These are phyloP conservation scores for Balaenoptera acutorostrata DNA, from an alignment of 2,113 vertebrate species.

Conservation along the genomic window DNA sequence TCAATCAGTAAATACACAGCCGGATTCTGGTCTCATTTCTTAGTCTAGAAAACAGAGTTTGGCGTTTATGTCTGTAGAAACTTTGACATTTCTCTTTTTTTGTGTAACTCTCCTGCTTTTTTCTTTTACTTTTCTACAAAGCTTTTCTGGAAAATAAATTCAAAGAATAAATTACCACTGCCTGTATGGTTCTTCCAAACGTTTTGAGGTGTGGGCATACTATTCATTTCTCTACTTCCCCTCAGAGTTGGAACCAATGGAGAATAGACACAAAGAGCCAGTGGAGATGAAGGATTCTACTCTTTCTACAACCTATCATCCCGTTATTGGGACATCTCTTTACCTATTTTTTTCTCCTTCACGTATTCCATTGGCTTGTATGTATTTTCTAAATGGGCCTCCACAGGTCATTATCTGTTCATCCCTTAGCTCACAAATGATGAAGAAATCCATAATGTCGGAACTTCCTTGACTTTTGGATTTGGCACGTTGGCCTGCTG, in stretches of 20 bases:
- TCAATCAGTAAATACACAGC: background rate
- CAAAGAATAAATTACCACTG: background rate
- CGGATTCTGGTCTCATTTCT: background rate
- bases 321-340: background rate
- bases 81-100: background rate
- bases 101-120: background rate
- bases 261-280: background rate
- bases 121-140: background rate
- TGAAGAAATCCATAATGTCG: constrained; percentile 86
- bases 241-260: background rate
- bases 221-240: background rate
- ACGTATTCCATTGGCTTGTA: background rate
- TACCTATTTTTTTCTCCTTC: background rate
- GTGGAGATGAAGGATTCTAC: background rate
- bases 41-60: background rate
- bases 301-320: background rate
- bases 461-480: constrained; percentile 87
- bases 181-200: background rate
- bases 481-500: constrained; percentile 91
- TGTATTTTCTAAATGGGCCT: background rate
- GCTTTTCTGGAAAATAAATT: constrained; percentile 32
- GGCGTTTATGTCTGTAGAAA: background rate
- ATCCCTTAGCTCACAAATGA: constrained; percentile 83
- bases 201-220: background rate
- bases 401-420: background rate